Base-by-base conservation (phyloP, 2,113 vertebrate species). In the Ondatra zibethicus region DNA sequence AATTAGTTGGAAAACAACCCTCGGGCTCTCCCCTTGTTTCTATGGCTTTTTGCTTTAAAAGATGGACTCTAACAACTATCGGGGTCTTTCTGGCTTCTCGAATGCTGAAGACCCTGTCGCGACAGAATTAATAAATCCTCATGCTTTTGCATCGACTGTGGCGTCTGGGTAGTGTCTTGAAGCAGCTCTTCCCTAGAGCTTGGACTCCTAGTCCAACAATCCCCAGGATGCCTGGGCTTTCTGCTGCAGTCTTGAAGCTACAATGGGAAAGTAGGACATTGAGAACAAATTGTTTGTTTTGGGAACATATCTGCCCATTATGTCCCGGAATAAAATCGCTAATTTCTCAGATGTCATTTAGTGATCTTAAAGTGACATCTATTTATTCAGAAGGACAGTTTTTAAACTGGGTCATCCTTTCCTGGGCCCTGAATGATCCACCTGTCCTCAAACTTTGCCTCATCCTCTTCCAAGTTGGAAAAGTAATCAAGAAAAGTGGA, bases 401-500 rank as follows among this genome's bases (percentile, higher is more conserved):
- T 84, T 55, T 2, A 88, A 95, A 91, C 19, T 2, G 52, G 23
- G 29, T 65, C 36, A n/a, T 68, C 31, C n/a, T 94, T 82, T 89
- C 31, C 81, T 1, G 0, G 78, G 11, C 55, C 52, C 61, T 68
- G 45, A 70, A 89, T 76, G 29, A 73, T 19, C 55, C 17, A 0
- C 27, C 36, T n/a, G 4, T 68, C 61, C 81, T 84, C 16, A 9
- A 42, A 58, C 52, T 80, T 73, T 12, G 1, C 47, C 3, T 1
- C 29, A 8, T 87, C 55, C 84, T 88, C 63, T 91, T 91, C 89
- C 77, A 75, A 76, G 36, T 27, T 93, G 31, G n/a, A 58, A 93
- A 97, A 94, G 39, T 84, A 70, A 89, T 84, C 80, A 95, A 50
- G 80, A 80, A 95, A 93, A 42, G 55, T 23, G 42, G 73, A 33